Evolutionary conservation across 1,140 invertebrate species (phyloP).

Genomic region (Atopsyche davidsoni): DNA sequence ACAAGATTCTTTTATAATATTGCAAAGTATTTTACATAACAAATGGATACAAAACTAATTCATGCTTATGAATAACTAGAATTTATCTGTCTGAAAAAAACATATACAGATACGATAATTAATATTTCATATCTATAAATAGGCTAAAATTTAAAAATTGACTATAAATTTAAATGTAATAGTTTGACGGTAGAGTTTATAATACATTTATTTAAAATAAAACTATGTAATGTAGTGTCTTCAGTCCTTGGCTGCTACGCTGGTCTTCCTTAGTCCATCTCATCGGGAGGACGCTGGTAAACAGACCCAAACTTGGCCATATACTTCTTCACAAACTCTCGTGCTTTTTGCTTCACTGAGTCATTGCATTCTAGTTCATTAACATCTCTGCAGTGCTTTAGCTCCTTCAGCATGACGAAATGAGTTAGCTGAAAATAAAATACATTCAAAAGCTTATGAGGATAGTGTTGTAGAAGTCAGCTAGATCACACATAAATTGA

Average conservation of each 20-base stretch:
- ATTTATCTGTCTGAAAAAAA: too few relatives aligned
- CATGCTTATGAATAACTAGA: constrained; percentile 5
- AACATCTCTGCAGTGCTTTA: constrained; percentile 84
- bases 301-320: constrained; percentile 86
- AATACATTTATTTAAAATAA: constrained; percentile 1
- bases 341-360: constrained; percentile 87
- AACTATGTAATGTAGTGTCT: constrained; percentile 2
- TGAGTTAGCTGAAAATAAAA: constrained; percentile 74
- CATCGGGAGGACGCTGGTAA: constrained; percentile 58
- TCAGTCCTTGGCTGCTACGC: background rate
- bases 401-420: constrained; percentile 93
- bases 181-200: constrained; percentile 1
- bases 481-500: too few relatives aligned
- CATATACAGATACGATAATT: too few relatives aligned
- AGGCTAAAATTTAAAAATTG: constrained; percentile 26
- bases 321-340: constrained; percentile 92
- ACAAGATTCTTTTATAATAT: constrained; percentile 1
- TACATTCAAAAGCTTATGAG: background rate
- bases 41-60: constrained; percentile 14
- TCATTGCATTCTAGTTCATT: constrained; percentile 87
- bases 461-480: too few relatives aligned
- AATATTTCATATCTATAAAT: too few relatives aligned
- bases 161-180: constrained; percentile 12
- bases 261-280: constrained; percentile 38
- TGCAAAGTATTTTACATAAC: background rate